Evolutionary conservation across 2,113 vertebrate species (phyloP).

Genomic region (Oxyruncus cristatus): DNA sequence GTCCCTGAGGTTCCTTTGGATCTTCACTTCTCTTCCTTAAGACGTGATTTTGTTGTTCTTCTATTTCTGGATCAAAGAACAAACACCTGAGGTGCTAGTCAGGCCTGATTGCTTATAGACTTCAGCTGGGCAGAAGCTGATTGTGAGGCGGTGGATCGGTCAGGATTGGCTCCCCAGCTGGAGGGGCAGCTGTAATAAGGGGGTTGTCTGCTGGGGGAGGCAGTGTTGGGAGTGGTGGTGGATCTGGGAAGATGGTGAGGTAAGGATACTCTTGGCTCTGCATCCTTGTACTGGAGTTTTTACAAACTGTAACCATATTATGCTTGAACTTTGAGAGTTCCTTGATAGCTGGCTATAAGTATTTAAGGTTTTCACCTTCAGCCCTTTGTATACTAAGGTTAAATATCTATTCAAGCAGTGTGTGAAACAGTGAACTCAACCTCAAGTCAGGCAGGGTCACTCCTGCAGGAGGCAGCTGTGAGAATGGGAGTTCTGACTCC

Average conservation of each 20-base stretch:
- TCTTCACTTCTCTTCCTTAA: neutral
- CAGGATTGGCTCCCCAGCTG: neutral
- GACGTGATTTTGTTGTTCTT: neutral
- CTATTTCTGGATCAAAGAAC: neutral
- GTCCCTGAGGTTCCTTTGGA: neutral
- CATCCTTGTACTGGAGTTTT: rapidly evolving
- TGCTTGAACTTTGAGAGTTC: neutral
- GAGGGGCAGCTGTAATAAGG: no score
- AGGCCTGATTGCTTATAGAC: neutral
- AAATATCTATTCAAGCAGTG: rapidly evolving
- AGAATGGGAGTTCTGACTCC: neutral
- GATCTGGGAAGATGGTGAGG: rapidly evolving
- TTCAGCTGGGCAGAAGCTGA: neutral
- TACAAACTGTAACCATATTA: rapidly evolving
- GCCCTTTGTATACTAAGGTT: rapidly evolving
- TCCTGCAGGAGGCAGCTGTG: neutral
- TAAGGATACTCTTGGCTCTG: rapidly evolving
- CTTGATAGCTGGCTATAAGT: rapidly evolving
- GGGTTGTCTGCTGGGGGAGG: rapidly evolving
- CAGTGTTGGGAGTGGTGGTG: rapidly evolving
- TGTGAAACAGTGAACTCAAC: rapidly evolving
- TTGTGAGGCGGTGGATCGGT: neutral
- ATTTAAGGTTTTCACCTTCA: neutral
- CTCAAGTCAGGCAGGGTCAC: neutral
- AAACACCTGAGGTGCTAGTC: neutral